Evolutionary conservation across 2,797 vertebrate species (phyloP), one percentile per base, ranked within the genome.

Genomic region (Melopsittacus undulatus): DNA sequence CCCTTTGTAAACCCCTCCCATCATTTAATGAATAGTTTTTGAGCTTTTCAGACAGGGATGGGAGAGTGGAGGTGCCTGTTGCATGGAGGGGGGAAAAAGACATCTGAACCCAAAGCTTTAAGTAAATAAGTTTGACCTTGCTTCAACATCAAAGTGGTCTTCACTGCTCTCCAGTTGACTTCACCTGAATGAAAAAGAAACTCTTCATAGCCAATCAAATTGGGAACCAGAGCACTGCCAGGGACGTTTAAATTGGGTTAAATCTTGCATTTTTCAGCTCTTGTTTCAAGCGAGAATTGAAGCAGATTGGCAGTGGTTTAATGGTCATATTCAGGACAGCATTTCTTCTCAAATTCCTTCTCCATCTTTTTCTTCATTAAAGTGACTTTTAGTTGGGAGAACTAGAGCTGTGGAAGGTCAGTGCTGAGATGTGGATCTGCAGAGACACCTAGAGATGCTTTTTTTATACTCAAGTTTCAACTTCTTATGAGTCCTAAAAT

Each of bases 361-460:
- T n/a, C 21, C 12, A 5, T 23, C 32, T 29, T 69, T 62, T 75
- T 46, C 45, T 64, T 76, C 46, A 9, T 12, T 45, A 6, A 89
- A 48, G 10, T n/a, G 46, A 49, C 43, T 94, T 88, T 81, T 62
- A 61, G 46, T 40, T 78, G 0, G 1, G 42, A 49, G 64, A 57
- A 56, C 36, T 19, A 61, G 59, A 27, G 59, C 34, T 61, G 59
- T 8, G 34, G 59, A 61, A 36, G 57, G 45, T 73, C 59, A 32
- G 52, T 3, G 45, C 64, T 0, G 1, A 80, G 49, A 32, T 16
- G 70, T 67, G 57, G 69, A 64, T 56, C 88, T 76, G 78, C 78
- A 96, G 95, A 96, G 93, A 88, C 95, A 84, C 78, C 93, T 94
- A 92, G 83, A 89, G 92, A 90, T 59, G 45, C 8, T 17, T 52